Conservation (phyloP, 2,888 invertebrate genomes). For the Epiperipatus broadwayi region DNA sequence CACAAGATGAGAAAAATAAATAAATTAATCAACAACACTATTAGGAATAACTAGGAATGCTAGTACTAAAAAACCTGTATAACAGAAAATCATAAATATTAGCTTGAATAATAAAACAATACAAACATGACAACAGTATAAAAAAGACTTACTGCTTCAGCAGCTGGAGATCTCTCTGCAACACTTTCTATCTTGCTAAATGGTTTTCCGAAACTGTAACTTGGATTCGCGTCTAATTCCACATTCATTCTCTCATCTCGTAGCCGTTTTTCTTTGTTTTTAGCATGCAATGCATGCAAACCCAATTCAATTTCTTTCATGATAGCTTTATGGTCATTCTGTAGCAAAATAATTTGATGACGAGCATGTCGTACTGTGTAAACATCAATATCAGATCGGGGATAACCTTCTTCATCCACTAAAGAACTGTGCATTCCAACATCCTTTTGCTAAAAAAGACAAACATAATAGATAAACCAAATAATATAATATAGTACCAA, state of each 20-base stretch:
- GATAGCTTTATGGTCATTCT: constrained; percentile 65
- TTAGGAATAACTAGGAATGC: too few relatives aligned
- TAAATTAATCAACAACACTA: too few relatives aligned
- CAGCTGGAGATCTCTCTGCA: constrained; percentile 58
- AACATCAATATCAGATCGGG: constrained; percentile 69
- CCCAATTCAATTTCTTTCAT: constrained; percentile 66
- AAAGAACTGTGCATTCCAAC: constrained; percentile 67
- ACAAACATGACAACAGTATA: too few relatives aligned
- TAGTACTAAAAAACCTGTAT: too few relatives aligned
- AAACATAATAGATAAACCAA: constrained; percentile 16
- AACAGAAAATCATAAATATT: too few relatives aligned
- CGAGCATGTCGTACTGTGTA: constrained; percentile 74
- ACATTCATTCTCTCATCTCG: background rate
- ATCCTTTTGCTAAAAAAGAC: constrained; percentile 39
- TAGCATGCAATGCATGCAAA: constrained; percentile 38
- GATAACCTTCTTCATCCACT: constrained; percentile 68
- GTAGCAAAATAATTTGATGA: too few relatives aligned
- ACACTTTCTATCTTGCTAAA: constrained; percentile 55
- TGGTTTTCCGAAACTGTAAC: constrained; percentile 24
- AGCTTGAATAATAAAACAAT: too few relatives aligned
- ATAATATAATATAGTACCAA: too few relatives aligned
- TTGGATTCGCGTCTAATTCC: constrained; percentile 32
- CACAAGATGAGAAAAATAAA: too few relatives aligned
- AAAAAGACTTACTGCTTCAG: constrained; percentile 43
- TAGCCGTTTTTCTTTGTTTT: constrained; percentile 11